Conservation (phyloP, 2,113 vertebrate genomes). For the Pseudopipra pipra region DNA sequence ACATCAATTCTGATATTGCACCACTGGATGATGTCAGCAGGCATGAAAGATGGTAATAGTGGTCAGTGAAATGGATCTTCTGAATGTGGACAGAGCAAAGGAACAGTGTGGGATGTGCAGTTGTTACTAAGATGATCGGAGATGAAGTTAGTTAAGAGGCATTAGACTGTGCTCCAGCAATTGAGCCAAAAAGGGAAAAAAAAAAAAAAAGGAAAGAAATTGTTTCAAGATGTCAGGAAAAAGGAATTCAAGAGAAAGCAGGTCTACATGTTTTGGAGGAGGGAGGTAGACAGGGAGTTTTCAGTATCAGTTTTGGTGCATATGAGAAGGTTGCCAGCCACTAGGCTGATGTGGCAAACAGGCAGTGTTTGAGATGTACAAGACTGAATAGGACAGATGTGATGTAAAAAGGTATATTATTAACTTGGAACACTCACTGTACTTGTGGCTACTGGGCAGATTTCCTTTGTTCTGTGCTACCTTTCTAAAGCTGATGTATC, state of each 20-base stretch:
- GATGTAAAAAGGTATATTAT: not conserved
- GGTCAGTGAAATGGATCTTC: not conserved
- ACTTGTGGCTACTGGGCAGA: not conserved
- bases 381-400: not conserved
- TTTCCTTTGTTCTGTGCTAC: not conserved
- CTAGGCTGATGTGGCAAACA: not conserved
- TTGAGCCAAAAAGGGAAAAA: not conserved
- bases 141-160: not conserved
- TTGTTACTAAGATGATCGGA: not conserved
- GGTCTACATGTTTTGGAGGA: accelerated
- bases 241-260: not conserved
- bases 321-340: not conserved
- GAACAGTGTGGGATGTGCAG: not conserved
- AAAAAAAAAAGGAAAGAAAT: not conserved
- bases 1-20: not conserved
- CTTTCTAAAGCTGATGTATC: not conserved
- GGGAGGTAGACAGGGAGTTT: not conserved
- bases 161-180: not conserved
- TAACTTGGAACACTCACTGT: not conserved
- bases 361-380: not conserved
- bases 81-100: not conserved
- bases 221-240: not conserved
- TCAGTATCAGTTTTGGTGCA: not conserved
- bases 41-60: not conserved
- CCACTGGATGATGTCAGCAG: not conserved